Conservation (phyloP, 2,797 vertebrate species). For the Melanotaenia maccullochi region DNA sequence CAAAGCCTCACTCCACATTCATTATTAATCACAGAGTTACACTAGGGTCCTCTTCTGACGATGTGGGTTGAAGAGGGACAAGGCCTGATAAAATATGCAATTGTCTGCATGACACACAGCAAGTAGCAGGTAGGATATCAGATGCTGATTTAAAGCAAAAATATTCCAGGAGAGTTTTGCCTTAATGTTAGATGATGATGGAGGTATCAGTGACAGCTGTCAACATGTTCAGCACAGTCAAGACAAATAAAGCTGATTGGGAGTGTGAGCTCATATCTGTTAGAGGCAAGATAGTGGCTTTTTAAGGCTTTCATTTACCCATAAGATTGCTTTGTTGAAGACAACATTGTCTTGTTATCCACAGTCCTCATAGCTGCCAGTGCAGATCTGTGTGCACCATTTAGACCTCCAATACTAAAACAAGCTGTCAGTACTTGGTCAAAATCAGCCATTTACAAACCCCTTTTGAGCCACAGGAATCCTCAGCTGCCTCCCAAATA, state of each 20-base stretch:
- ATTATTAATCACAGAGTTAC: constrained; percentile 78
- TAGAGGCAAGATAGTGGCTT: neutral
- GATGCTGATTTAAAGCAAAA: constrained; percentile 41
- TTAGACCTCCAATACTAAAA: constrained; percentile 7
- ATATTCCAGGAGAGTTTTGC: constrained; percentile 53
- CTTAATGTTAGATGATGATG: constrained; percentile 30
- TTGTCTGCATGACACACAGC: constrained; percentile 60
- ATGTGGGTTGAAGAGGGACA: constrained; percentile 50
- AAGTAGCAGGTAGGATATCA: constrained; percentile 50
- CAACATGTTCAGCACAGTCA: constrained; percentile 7
- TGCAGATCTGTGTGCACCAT: neutral
- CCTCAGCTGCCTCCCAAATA: constrained; percentile 15
- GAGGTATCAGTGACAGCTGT: constrained; percentile 4
- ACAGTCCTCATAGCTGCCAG: neutral
- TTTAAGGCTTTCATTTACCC: constrained; percentile 9
- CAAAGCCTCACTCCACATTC: constrained; percentile 53
- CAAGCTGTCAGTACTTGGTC: constrained; percentile 1
- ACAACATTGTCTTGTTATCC: constrained; percentile 5
- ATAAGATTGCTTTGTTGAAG: neutral
- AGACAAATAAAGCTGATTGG: constrained; percentile 36
- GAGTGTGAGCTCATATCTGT: constrained; percentile 8
- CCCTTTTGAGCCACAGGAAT: constrained; percentile 32
- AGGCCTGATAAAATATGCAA: constrained; percentile 68
- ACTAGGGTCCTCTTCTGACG: constrained; percentile 42
- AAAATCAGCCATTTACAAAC: constrained; percentile 20